Percentiles rank a stretch among this genome's conserved stretches.
These are phyloP conservation scores for Arctopsyche grandis DNA, from an alignment of 1,140 invertebrate genomes.

Conservation along the genomic window DNA sequence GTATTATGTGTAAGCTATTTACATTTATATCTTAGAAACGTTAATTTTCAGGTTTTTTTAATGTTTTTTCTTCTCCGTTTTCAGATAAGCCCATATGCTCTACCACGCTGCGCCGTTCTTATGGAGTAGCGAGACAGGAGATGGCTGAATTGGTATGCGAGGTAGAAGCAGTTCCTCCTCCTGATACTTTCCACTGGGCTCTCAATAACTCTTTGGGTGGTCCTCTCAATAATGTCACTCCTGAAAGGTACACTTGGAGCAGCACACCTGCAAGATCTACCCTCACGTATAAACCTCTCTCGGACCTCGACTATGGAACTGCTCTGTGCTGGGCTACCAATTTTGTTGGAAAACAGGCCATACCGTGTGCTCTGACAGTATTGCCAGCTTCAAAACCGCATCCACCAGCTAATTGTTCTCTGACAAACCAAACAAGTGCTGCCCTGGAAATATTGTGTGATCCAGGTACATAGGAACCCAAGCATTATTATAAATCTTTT, in stretches of 20 bases:
- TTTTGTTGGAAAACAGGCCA: slow-evolving; percentile 72
- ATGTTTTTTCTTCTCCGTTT: neutral
- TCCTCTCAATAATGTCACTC: slow-evolving; percentile 66
- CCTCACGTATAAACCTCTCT: slow-evolving; percentile 81
- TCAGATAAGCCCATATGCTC: slow-evolving; percentile 88
- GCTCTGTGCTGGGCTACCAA: slow-evolving; percentile 76
- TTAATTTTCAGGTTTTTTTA: neutral
- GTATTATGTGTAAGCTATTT: slow-evolving; percentile 86
- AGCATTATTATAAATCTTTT: neutral
- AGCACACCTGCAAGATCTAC: slow-evolving; percentile 74
- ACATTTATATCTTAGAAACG: neutral
- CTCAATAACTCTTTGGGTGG: slow-evolving; percentile 89
- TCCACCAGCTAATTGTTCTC: slow-evolving; percentile 79
- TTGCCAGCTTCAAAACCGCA: slow-evolving; percentile 81
- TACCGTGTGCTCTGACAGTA: slow-evolving; percentile 76
- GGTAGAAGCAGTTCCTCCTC: slow-evolving; percentile 86
- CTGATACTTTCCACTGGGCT: slow-evolving; percentile 86
- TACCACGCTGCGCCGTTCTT: slow-evolving; percentile 79
- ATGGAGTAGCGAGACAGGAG: slow-evolving; percentile 86
- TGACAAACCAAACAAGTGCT: slow-evolving; percentile 83
- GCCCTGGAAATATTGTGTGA: slow-evolving; percentile 71
- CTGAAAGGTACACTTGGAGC: slow-evolving; percentile 68
- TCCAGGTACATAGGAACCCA: slow-evolving; percentile 56
- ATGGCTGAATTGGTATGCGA: slow-evolving; percentile 82
- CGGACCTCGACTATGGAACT: slow-evolving; percentile 78